Evolutionary conservation across 2,797 vertebrate species (phyloP).

Genomic region (Epinephelus awoara): DNA sequence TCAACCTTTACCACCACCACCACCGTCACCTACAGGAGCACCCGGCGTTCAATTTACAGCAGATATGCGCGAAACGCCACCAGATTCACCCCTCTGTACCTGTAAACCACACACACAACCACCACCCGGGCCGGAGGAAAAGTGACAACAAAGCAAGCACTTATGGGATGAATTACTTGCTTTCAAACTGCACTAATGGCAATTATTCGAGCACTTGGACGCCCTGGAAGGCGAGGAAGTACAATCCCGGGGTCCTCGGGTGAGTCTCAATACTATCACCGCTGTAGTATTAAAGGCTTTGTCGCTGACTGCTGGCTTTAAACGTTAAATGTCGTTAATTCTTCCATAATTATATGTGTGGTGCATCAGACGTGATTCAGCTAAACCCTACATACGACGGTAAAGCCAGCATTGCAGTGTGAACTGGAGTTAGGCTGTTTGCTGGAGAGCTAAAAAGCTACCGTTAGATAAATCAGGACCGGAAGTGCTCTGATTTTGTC

Average conservation of each 20-base stretch:
- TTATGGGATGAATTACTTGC: slow-evolving; percentile 96
- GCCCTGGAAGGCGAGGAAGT: slow-evolving; percentile 95
- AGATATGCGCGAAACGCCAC: slow-evolving; percentile 79
- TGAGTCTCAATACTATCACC: slow-evolving; percentile 78
- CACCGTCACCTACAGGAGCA: slow-evolving; percentile 80
- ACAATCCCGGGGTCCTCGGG: slow-evolving; percentile 94
- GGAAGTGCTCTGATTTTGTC: slow-evolving; percentile 53
- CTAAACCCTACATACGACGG: accelerated
- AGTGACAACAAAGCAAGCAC: slow-evolving; percentile 98
- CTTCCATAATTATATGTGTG: too few relatives aligned
- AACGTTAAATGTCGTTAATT: too few relatives aligned
- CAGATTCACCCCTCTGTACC: slow-evolving; percentile 78
- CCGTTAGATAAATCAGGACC: slow-evolving; percentile 42
- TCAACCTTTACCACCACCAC: slow-evolving; percentile 77
- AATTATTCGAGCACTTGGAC: slow-evolving; percentile 89
- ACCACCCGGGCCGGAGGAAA: slow-evolving; percentile 95
- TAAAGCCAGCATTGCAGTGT: background rate
- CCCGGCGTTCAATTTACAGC: slow-evolving; percentile 76
- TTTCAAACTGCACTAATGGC: slow-evolving; percentile 89
- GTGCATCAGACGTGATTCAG: background rate
- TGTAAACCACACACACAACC: slow-evolving; percentile 79
- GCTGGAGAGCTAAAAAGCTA: background rate
- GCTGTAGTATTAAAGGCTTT: background rate
- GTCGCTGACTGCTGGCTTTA: background rate
- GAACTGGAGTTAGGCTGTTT: slow-evolving; percentile 1